Evolutionary conservation across 30 jellyfish, hydroid and myxozoan species (phyloP), one percentile per base, ranked within the genome.

Genomic region (Cassiopea xamachana): DNA sequence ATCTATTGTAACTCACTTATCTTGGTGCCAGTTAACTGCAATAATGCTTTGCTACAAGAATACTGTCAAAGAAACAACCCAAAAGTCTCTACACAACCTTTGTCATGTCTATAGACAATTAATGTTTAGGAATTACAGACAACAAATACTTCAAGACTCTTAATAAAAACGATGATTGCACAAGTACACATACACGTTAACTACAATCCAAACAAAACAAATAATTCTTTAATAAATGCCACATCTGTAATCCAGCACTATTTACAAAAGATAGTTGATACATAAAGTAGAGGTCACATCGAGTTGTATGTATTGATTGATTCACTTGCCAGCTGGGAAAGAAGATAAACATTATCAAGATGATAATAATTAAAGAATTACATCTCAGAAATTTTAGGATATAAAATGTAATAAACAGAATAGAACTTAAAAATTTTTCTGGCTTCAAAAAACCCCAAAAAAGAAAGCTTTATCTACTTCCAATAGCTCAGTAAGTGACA

Each of bases 51-150:
- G 39, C 39, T 27, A 55, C 10, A 55, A 10, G 64, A 55, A 55
- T 6, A 10, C 7, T 3, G 64, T 55, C 64, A 55, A 55, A 55
- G 0, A 55, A 3, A 55, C 39, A 27, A 10, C 7, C 12, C 64
- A 55, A 3, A 55, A 55, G 64, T 55, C 64, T 10, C 12, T 55
- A 55, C 64, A 75, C 71, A 78, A 78, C 15, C 73, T 60, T 51
- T 78, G 51, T 75, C 72, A 78, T 78, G 18, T 78, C 75, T 58
- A 84, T 84, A 46, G 70, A 84, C 92, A 84, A 84, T 67, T 19
- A 47, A 84, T 80, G 60, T 46, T 46, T 80, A 1, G 77, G 61
- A 64, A 80, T 80, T 80, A 80, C 60, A 51, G 77, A 60, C 18
- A 55, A 48, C 67, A 61, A 80, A 75, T 46, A 18, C 45, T 15